These are phyloP conservation scores for Polia nebulosa DNA, from an alignment of 2,888 invertebrate species.

Conservation along the genomic window DNA sequence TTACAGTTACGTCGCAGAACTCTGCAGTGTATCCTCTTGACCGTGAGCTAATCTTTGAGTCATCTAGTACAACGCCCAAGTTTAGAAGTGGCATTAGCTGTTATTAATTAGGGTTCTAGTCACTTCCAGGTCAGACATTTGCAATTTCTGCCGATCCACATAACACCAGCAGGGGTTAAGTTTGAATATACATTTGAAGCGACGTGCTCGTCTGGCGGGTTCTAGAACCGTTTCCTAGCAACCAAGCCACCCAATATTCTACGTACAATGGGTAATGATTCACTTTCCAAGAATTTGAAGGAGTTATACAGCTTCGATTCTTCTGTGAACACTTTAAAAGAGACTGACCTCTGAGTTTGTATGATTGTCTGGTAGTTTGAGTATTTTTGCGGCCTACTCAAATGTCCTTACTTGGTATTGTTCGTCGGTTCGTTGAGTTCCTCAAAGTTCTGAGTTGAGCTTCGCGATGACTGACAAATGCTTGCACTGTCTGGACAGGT, in stretches of 20 bases:
- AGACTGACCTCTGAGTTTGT: too few species aligned
- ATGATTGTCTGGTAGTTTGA: too few species aligned
- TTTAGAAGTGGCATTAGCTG: background rate
- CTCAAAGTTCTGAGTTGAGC: too few species aligned
- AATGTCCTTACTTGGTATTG: too few species aligned
- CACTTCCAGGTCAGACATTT: background rate
- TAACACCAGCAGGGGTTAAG: background rate
- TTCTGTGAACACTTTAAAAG: too few species aligned
- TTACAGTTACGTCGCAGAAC: background rate
- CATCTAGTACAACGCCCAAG: background rate
- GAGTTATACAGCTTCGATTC: constrained; percentile 12
- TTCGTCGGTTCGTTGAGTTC: too few species aligned
- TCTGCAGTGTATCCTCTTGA: background rate
- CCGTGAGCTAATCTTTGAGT: background rate
- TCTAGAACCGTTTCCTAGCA: constrained; percentile 40
- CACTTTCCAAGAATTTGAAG: constrained; percentile 39
- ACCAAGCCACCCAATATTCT: constrained; percentile 33
- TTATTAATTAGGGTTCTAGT: background rate
- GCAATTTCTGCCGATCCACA: background rate
- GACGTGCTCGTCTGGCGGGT: constrained; percentile 13
- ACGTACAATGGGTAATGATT: constrained; percentile 33
- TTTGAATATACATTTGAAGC: constrained; percentile 9
- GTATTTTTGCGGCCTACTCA: too few species aligned
- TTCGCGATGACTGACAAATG: too few species aligned
- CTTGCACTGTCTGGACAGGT: too few species aligned